Base-by-base conservation (phyloP, 2,113 vertebrate species). In the Camarhynchus parvulus region DNA sequence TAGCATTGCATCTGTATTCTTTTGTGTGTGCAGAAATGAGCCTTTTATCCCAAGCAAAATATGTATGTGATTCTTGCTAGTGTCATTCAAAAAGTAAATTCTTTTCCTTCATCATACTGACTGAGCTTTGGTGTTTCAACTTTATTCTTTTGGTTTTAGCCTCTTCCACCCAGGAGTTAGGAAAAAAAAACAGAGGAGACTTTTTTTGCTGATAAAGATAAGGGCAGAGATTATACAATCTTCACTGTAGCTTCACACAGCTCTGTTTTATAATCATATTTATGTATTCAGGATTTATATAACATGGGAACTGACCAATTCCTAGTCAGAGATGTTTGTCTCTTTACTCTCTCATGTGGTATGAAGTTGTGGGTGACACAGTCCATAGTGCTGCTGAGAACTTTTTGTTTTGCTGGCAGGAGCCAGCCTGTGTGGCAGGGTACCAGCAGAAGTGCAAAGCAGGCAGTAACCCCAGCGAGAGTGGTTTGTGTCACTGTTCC, bases 401-500 rank as follows among this genome's bases (percentile, higher is more conserved):
- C 72, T 74, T 96, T 46, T 80, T 93, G 82, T 85, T 96, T 87
- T 93, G 69, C 70, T 92, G 67, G 44, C 76, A 83, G 25, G 50
- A 92, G 82, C n/a, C 82, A 83, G n/a, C 94, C 88, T 86, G 76
- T 90, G 75, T 92, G 88, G 88, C 88, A 80, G 76, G 64, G 52
- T 81, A 77, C 79, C 49, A 83, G 63, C 20, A 89, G 55, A 92
- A 96, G 79, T 33, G 86, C 73, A 86, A 66, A 88, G 79, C 50
- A 55, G 76, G 69, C 88, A 67, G 46, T 47, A 93, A 35, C 39
- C 72, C 88, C 55, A 85, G 42, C 25, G 74, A 80, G 58, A 69
- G 39, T 35, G 42, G 35, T 80, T 90, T 94, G 28, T 95, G 72
- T 58, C 64, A 50, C 86, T 95, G 50, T 77, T 94, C 79, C 42